Evolutionary conservation across 2,888 invertebrate species (phyloP).

Genomic region (Periphyllus acericola): DNA sequence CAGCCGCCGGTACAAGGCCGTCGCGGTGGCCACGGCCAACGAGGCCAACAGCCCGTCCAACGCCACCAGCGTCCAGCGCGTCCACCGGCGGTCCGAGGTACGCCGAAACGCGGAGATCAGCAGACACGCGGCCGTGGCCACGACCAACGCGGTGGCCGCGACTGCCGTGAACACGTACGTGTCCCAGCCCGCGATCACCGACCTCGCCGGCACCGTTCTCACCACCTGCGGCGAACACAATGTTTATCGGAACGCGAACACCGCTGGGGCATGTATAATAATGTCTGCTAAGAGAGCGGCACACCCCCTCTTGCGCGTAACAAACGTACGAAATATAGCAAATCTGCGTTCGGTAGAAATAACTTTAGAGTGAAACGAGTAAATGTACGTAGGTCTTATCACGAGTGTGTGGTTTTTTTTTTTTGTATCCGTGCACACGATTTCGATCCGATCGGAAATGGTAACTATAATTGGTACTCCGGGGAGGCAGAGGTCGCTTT

Average conservation of each 20-base stretch:
- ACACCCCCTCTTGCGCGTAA: no score
- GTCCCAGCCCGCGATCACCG: conserved; percentile 4
- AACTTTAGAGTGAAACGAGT: no score
- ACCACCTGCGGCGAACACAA: neutral
- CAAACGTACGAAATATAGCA: no score
- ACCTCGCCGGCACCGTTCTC: neutral
- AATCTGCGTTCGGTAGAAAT: no score
- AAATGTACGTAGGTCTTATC: no score
- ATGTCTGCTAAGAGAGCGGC: no score
- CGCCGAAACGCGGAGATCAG: neutral
- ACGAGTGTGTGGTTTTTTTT: no score
- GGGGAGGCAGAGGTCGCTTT: no score
- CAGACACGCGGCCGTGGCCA: neutral
- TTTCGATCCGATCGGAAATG: no score
- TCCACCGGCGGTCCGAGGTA: neutral
- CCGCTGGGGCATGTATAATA: neutral
- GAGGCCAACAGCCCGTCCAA: neutral
- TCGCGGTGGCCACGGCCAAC: neutral
- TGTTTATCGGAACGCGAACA: neutral
- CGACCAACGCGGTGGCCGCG: neutral
- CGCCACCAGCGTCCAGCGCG: neutral
- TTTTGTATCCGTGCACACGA: no score
- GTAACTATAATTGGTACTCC: no score
- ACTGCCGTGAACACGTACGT: conserved; percentile 9
- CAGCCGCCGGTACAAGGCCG: neutral